Base-by-base conservation (phyloP, 2,113 vertebrate genomes). In the Geococcyx californianus region DNA sequence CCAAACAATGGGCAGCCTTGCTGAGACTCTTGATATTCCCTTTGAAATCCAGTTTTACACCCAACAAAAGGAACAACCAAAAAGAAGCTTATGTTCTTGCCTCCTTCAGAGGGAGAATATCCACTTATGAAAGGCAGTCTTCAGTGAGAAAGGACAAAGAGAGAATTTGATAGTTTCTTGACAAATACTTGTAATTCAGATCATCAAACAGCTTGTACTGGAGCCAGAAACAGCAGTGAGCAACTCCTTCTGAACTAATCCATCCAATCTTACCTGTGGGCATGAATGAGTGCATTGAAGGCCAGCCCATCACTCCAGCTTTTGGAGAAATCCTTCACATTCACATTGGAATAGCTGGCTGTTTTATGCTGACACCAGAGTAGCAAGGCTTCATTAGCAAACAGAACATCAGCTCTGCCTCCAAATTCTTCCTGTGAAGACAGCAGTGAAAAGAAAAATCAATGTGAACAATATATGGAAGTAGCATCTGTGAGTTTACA, bases 331-430 rank as follows among this genome's bases (percentile, higher is more conserved):
- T 99, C 98, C 20, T 98, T 97, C 42, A 99, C 98, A 36, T 96
- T 49, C 36, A 99, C 98, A 4, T 98, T 98, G 44, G 93, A 31
- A 56, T 99, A 99, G 38, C 98, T 96, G 2, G 98, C 96, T 1
- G 99, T 99, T 96, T 99, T 99, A 90, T 97, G 96, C 94, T 99
- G 99, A 94, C 99, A 99, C 99, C 99, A 99, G 79, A 98, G 98
- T 68, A 99, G 88, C 87, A 99, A 97, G 52, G 99, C 99, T 95
- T 99, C 99, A 81, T 98, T 99, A 28, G 99, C 98, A 36, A 99
- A 99, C 4, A 98, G 97, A 28, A 93, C 97, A 67, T 98, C 98
- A 42, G 97, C 92, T 17, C 96, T 98, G 79, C 81, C 97, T 90
- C 98, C 98, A 58, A 97, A 98, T 45, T 98, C 98, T 34, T 97